Evolutionary conservation across 2,888 invertebrate genomes (phyloP), one percentile per base, ranked within the genome.

Genomic region (Scaptomyza flava): DNA sequence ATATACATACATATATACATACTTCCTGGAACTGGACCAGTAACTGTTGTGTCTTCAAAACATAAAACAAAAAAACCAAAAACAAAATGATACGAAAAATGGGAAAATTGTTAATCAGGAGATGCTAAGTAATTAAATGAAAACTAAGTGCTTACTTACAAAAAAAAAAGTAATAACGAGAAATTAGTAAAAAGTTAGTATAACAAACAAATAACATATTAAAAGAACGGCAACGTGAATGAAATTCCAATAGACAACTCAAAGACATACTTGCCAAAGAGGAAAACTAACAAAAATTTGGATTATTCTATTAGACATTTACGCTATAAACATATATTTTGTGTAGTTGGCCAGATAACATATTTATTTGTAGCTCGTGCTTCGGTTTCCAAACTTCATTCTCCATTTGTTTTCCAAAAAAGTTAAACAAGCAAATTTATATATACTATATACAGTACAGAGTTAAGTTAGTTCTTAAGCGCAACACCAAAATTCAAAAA

Each of bases 11-110:
- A 81, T 38, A 42, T 36, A 75, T 73, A 73, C 77, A 80, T 83
- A 91, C 90, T 91, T 91, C 91, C 91, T 91, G 91, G 91, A 91
- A 91, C 90, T 91, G 91, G 92, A 92, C 91, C 92, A 92, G 91
- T 90, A 91, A 92, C 92, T 91, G 91, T 91, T 91, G 92, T 91
- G 91, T 91, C 91, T 91, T 91, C 90, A 89, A 90, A 90, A 90
- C 76, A 74, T 75, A 81, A 63, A 71, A 23, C 67, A 76, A 72
- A 46, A 65, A 68, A 73, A 72, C 34, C 33, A 45, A 71, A 66
- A 66, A 47, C 59, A 69, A 77, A 65, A 52, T 62, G 76, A 71
- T 68, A 69, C 54, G 58, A 47, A 71, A 67, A 66, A 63, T 52
- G 48, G 36, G 42, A 45, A 59, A 77, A 61, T 60, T 73, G 80